phyloP scores from a whole-genome alignment of 2,797 vertebrate genomes.

The Coregonus sp. region DNA sequence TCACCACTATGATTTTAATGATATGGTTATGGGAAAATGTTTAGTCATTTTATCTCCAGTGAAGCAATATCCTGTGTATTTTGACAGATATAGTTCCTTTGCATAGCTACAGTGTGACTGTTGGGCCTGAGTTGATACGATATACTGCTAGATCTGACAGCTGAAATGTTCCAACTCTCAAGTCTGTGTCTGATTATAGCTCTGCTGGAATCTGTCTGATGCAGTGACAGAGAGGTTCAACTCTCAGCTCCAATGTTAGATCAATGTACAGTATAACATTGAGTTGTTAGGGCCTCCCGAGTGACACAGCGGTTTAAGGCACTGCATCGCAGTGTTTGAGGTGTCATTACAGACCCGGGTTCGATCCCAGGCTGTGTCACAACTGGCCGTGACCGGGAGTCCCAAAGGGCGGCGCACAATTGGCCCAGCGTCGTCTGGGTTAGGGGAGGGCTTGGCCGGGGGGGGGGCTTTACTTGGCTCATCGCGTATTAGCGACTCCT shows the following conservation, averaged over 20 bases:
- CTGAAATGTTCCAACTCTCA: not conserved
- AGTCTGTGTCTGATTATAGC: not conserved
- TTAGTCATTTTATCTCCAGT: not conserved
- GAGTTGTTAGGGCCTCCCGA: not conserved
- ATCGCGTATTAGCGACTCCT: no score
- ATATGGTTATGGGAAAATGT: not conserved
- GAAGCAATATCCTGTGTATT: not conserved
- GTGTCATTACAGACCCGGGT: no score
- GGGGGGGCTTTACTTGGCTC: no score
- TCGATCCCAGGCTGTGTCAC: no score
- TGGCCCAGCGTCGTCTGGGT: no score
- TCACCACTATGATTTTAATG: not conserved
- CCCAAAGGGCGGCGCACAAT: no score
- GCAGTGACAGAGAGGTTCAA: not conserved
- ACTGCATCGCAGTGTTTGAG: no score
- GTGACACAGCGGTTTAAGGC: no score
- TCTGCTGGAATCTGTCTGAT: not conserved
- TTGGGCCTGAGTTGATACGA: not conserved
- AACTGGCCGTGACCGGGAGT: no score
- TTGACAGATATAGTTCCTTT: not conserved
- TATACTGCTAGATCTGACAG: not conserved
- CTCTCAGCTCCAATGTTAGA: not conserved
- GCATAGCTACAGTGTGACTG: not conserved
- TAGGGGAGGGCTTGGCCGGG: no score
- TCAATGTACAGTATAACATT: not conserved